phyloP scores from a whole-genome alignment of 1,140 invertebrate species.

The Heterodera carotae region DNA sequence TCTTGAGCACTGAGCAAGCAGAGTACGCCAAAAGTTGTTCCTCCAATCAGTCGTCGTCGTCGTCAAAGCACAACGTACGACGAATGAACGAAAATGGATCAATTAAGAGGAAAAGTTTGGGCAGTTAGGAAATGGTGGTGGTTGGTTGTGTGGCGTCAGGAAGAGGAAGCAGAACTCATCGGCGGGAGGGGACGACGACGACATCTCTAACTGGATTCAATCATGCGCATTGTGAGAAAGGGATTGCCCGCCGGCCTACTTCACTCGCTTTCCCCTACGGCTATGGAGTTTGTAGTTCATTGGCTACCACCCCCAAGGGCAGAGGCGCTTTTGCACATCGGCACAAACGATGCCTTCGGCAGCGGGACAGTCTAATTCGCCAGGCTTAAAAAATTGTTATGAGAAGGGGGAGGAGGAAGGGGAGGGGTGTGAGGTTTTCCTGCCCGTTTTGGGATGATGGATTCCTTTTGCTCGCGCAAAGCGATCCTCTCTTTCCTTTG shows the following conservation, averaged over 20 bases:
- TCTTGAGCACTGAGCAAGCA: not conserved
- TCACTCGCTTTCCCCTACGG: not conserved
- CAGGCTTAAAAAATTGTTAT: not conserved
- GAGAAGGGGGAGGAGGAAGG: not conserved
- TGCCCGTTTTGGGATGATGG: not conserved
- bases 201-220: not conserved
- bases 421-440: not conserved
- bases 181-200: not conserved
- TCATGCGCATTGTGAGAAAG: not conserved
- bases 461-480: not conserved
- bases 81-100: not conserved
- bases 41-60: too few species aligned
- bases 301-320: not conserved
- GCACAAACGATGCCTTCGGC: too few species aligned
- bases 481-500: not conserved
- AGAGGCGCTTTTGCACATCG: not conserved
- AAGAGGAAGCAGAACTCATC: not conserved
- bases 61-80: not conserved
- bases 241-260: not conserved
- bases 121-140: not conserved
- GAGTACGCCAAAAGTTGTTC: not conserved
- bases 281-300: not conserved
- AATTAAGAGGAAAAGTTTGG: constrained; percentile 12
- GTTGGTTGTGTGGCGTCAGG: not conserved
- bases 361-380: not conserved